Evolutionary conservation across 2,797 vertebrate genomes (phyloP), one percentile per base, ranked within the genome.

Genomic region (Phalanger gymnotis): DNA sequence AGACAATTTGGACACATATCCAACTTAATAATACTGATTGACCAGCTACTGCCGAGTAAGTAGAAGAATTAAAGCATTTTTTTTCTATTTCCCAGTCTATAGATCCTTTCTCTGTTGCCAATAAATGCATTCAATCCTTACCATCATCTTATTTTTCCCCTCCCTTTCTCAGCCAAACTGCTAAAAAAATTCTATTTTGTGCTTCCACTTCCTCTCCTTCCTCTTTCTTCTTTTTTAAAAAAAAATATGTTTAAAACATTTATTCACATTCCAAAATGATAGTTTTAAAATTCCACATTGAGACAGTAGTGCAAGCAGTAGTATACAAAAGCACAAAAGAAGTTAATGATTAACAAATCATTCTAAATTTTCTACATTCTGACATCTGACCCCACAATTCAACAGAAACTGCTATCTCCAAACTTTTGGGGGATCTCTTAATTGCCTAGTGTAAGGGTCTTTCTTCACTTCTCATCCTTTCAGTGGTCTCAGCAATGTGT

Each of bases 181-280:
- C 40, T 27, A 6, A 73, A 73, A n/a, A 51, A 51, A 81, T 27
- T 47, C 73, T 12, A 51, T 87, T 87, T 87, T 27, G 2, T 51
- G 22, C 10, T 16, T 87, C 9, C 9, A 28, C 25, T 51, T 87
- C 73, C 19, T 81, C 40, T 47, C 40, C 13, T 81, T 31, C 3
- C 2, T 27, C 9, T 81, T 7, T 27, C 22, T 81, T 25, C 31
- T 73, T n/a, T n/a, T 13, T 12, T 31, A n/a, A n/a, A n/a, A n/a
- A n/a, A 4, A 4, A 96, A 98, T 96, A 98, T 0, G 19, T 47
- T 97, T 97, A 91, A 94, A 96, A 97, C 96, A 98, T 94, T 92
- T 61, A 96, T 94, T 97, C 96, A 92, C 94, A 97, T 56, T 97
- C 95, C 96, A 96, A 97, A 96, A 97, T 97, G 95, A 97, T 90